A percentile compares a stretch with the other conserved stretches of the same genome.
Conservation (phyloP, 2,113 vertebrate genomes). For the Tetrao urogallus region DNA sequence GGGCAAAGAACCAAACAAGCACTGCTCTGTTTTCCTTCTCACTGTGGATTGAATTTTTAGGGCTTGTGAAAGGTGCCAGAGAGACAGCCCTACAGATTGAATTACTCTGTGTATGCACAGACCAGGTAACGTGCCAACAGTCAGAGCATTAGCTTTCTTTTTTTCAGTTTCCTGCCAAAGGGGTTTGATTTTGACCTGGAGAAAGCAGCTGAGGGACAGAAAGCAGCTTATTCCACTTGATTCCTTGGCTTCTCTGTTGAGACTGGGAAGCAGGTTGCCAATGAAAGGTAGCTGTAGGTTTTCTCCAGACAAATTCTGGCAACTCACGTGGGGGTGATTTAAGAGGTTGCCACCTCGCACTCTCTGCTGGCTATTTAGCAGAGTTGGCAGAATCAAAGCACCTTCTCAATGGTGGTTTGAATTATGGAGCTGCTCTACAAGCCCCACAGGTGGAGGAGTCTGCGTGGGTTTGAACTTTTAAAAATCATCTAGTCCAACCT, state of each 20-base stretch:
- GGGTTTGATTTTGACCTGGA: slow-evolving; percentile 9
- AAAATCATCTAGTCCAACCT: neutral
- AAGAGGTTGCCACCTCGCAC: slow-evolving; percentile 23
- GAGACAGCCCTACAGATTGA: neutral
- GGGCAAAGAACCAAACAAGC: neutral
- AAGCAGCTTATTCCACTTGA: slow-evolving; percentile 17
- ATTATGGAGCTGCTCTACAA: neutral
- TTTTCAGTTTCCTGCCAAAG: slow-evolving; percentile 3
- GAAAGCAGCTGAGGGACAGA: slow-evolving; percentile 28
- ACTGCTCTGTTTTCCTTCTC: slow-evolving; percentile 11
- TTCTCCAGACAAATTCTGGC: slow-evolving; percentile 8
- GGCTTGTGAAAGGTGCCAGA: slow-evolving; percentile 14
- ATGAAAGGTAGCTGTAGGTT: slow-evolving; percentile 1
- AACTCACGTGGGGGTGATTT: neutral
- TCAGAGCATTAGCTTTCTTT: neutral
- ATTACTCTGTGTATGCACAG: slow-evolving; percentile 31
- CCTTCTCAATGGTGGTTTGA: slow-evolving; percentile 6
- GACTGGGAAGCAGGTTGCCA: neutral
- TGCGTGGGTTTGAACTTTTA: neutral
- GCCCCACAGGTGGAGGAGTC: neutral
- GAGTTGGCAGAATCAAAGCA: neutral
- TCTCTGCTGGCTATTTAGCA: neutral
- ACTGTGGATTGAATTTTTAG: neutral
- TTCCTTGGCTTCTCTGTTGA: neutral
- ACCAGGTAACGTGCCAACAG: slow-evolving; percentile 20